Base-by-base conservation (phyloP, 2,888 invertebrate species). In the Leucophenga montana region DNA sequence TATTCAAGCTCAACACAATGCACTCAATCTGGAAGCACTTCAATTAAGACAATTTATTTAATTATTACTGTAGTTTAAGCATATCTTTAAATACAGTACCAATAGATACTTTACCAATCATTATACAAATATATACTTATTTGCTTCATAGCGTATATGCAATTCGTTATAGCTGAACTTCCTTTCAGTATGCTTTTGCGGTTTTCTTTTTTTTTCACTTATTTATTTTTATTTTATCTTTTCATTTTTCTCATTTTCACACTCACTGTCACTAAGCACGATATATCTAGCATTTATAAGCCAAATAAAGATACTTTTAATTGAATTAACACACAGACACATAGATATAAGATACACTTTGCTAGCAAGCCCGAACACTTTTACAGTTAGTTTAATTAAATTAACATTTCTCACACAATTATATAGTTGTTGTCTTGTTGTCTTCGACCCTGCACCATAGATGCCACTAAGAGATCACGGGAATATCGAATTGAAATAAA, bases 401-500 rank as follows among this genome's bases (percentile, higher is more conserved):
- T 76, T 78, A 75, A 67, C 20, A 64, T 48, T 64, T 64, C 31
- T 14, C 62, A 64, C 62, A 64, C 61, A 50, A n/a, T 16, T 20
- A 54, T 16, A 46, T 20, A 33, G 66, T 69, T 57, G 31, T 56
- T 73, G 57, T 70, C 9, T 31, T 69, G 20, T 46, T 39, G 56
- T 44, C 69, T 18, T 71, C 79, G 78, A 78, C 85, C 88, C 81
- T 83, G 85, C 89, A 89, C 88, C 86, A 89, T 89, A 88, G 88
- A 90, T 90, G 89, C 89, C 89, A 90, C 89, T 88, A 89, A 89
- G 88, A 89, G 89, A 89, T 87, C 89, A 90, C 89, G 89, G 89
- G 89, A 82, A 80, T 81, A 84, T 88, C 20, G 11, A 5, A 39
- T 39, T 39, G 9, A 86, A 77, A 73, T 44, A 89, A 84, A 78